Evolutionary conservation across 2,113 vertebrate genomes (phyloP), one percentile per base, ranked within the genome.

Genomic region (Corydoras maculifer): DNA sequence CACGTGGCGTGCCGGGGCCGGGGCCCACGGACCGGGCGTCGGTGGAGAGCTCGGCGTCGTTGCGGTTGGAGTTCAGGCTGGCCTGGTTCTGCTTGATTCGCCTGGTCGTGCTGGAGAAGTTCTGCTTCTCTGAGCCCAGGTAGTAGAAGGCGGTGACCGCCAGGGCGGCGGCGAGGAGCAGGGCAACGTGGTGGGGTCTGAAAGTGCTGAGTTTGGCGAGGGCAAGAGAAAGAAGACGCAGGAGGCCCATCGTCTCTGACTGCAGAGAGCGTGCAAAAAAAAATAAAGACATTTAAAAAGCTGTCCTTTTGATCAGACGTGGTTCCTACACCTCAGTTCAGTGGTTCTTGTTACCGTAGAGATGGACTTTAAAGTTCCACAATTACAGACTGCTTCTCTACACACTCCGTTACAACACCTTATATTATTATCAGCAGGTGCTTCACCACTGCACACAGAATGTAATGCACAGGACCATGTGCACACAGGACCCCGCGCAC

Each of bases 111-210:
- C 91, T 96, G 78, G 94, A 97, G 84, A 96, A 96, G 81, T 90
- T 94, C 80, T 94, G 91, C 7, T 83, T 90, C 81, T 93, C 92
- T 0, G 92, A 91, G 31, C 93, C 94, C 0, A 95, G 88, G 80
- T 95, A 96, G 84, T 96, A 97, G 82, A 97, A 94, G 13, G 94
- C 93, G 50, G 91, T 91, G 2, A 96, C 92, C 0, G 94, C 94
- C 2, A 97, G 61, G 0, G 92, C 90, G 1, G 92, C 93, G 3
- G 88, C 90, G 18, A 94, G 72, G 0, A 94, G 87, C 76, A 96
- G 85, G n/a, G 86, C 67, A 60, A 91, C 80, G 82, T 91, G 90
- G 78, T 90, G 88, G 65, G 84, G 89, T 66, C 87, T 84, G 66
- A 90, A 88, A 0, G 84, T 86, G 15, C 85, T 83, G 80, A 90